Conservation (phyloP, 2,113 vertebrate genomes). For the Prionailurus viverrinus region DNA sequence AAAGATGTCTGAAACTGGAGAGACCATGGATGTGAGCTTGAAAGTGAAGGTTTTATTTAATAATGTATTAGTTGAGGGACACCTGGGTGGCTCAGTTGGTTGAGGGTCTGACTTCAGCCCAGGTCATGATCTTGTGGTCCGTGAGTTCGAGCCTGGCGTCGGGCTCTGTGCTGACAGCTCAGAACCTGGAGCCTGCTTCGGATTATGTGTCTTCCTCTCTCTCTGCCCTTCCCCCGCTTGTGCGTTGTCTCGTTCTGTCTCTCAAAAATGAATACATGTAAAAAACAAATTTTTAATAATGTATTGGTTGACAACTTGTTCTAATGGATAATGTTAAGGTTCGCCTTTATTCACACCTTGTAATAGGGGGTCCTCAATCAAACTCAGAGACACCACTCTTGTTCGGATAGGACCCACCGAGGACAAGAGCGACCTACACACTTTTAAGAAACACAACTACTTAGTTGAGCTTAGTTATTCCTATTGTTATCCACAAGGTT, state of each 20-base stretch:
- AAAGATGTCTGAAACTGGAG: not conserved
- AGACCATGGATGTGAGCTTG: not conserved
- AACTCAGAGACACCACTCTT: not conserved
- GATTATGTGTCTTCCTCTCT: too few relatives aligned
- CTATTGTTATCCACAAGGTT: not conserved
- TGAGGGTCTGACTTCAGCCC: too few relatives aligned
- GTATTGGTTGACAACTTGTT: not conserved
- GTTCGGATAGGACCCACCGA: not conserved
- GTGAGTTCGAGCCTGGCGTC: too few relatives aligned
- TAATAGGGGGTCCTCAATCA: not conserved
- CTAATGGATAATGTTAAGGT: not conserved
- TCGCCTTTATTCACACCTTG: not conserved
- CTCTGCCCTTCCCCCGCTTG: too few relatives aligned
- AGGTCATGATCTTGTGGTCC: too few relatives aligned
- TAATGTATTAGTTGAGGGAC: not conserved
- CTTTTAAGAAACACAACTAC: not conserved
- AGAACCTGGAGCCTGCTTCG: too few relatives aligned
- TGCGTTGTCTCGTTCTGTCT: too few relatives aligned
- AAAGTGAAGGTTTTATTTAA: not conserved
- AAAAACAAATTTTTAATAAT: not conserved
- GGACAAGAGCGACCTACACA: accelerated
- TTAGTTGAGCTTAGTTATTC: not conserved
- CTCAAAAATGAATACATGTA: too few relatives aligned
- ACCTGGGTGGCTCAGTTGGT: too few relatives aligned
- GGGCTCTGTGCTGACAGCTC: too few relatives aligned